These are phyloP conservation scores for Gandaritis pyraliata DNA, from an alignment of 2,888 invertebrate species.

Conservation along the genomic window DNA sequence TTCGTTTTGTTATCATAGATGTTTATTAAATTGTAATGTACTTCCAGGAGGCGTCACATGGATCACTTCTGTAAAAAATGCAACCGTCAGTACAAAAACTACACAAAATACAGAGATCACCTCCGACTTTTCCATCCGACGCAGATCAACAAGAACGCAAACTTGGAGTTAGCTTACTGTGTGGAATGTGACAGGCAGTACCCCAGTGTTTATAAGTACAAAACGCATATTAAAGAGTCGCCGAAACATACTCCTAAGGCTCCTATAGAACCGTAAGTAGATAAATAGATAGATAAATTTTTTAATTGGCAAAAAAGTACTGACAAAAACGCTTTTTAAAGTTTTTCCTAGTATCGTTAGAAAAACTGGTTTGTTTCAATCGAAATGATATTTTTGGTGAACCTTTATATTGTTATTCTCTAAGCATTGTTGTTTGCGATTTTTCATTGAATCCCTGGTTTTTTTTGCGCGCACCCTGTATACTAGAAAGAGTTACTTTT, in stretches of 20 bases:
- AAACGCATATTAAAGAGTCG: slow-evolving; percentile 57
- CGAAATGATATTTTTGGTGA: no score
- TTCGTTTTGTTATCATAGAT: no score
- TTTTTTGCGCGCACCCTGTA: no score
- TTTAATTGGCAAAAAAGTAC: no score
- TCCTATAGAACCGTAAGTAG: slow-evolving; percentile 35
- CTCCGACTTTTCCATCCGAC: slow-evolving; percentile 48
- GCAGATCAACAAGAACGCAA: slow-evolving; percentile 48
- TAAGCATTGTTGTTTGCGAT: no score
- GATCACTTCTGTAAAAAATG: slow-evolving; percentile 32
- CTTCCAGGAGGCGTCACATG: slow-evolving; percentile 23
- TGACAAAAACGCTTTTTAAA: no score
- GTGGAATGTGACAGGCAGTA: slow-evolving; percentile 69
- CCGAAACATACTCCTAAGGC: slow-evolving; percentile 57
- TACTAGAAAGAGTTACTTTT: no score
- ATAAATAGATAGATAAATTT: no score
- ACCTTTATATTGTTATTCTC: no score
- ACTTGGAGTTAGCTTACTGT: slow-evolving; percentile 61
- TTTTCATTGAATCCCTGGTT: no score
- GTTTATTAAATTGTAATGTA: background rate
- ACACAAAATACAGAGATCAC: slow-evolving; percentile 52
- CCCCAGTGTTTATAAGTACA: slow-evolving; percentile 53
- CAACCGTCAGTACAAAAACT: slow-evolving; percentile 29
- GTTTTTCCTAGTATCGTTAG: no score
- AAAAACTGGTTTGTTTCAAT: no score